Percentiles rank a stretch among this genome's conserved stretches.
Evolutionary conservation across 2,888 invertebrate genomes (phyloP).

Genomic region (Orthonevra nobilis): DNA sequence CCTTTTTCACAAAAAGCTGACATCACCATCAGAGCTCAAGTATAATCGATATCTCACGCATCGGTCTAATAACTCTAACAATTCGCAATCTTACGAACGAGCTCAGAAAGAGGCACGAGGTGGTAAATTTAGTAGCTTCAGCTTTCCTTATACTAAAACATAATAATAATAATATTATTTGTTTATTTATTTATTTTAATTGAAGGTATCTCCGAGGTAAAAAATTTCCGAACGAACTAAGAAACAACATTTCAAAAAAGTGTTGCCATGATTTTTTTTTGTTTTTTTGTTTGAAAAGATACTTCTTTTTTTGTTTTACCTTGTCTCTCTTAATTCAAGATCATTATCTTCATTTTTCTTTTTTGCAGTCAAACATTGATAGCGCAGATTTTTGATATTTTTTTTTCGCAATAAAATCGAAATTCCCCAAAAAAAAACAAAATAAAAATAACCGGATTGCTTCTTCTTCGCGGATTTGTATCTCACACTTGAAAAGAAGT

Average conservation of each 20-base stretch:
- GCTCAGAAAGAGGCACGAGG: not conserved
- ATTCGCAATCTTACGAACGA: slow-evolving; percentile 13
- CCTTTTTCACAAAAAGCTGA: slow-evolving; percentile 9
- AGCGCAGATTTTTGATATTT: slow-evolving; percentile 36
- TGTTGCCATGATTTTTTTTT: slow-evolving; percentile 58
- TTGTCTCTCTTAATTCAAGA: slow-evolving; percentile 38
- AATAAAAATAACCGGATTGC: slow-evolving; percentile 30
- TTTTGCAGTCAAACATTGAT: slow-evolving; percentile 55
- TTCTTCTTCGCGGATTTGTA: slow-evolving; percentile 11
- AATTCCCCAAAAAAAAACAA: slow-evolving; percentile 1
- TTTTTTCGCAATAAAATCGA: too few relatives aligned
- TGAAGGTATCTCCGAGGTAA: slow-evolving; percentile 53
- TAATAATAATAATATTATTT: not conserved
- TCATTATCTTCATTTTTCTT: slow-evolving; percentile 51
- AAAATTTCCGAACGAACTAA: slow-evolving; percentile 28
- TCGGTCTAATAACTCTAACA: slow-evolving; percentile 21
- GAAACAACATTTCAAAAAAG: slow-evolving; percentile 23
- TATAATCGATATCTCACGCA: slow-evolving; percentile 23
- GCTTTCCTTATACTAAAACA: not conserved
- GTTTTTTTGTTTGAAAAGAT: slow-evolving; percentile 16
- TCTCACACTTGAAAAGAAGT: slow-evolving; percentile 7
- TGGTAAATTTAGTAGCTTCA: too few relatives aligned
- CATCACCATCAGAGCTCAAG: not conserved
- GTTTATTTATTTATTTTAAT: too few relatives aligned
- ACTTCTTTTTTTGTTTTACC: not conserved